Evolutionary conservation across 2,888 invertebrate genomes (phyloP), one percentile per base, ranked within the genome.

Genomic region (Rhogogaster chlorosoma): DNA sequence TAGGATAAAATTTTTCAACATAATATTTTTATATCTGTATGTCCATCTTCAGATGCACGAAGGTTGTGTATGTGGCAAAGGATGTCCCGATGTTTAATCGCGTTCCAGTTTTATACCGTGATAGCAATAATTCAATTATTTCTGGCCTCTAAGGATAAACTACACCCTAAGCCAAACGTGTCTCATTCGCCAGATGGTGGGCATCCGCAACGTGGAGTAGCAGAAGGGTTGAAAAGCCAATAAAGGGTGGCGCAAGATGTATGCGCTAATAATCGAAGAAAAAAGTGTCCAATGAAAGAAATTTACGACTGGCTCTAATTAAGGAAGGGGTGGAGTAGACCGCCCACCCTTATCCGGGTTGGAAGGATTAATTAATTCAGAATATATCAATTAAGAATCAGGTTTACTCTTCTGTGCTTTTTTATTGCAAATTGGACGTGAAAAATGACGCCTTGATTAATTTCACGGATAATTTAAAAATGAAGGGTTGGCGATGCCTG

Each of bases 401-500:
- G 92, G 93, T 93, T 93, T 93, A 91, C 91, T 92, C 91, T 91
- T 91, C 91, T 87, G 90, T 90, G 90, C 85, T 88, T 91, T 92
- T 92, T 93, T 92, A 93, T 93, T 93, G 93, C 92, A 93, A 93
- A 93, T 93, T 93, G 93, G 93, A 93, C 93, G 93, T 93, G 93
- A 93, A 93, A 93, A 93, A 93, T 93, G 93, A 93, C 92, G 93
- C 93, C 93, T 93, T 93, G 93, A 93, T 93, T 93, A 93, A 93
- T 93, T 93, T 93, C 90, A 90, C 92, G 93, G 93, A 93, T 93
- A 93, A 93, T 93, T 93, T 93, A 92, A 93, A 93, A 93, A 93
- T 92, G 93, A 93, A 93, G 92, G 92, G 92, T 92, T 92, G 91
- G 90, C 88, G 87, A 82, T 85, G 84, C 71, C 88, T 88, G 89